A percentile compares a stretch with the other conserved stretches of the same genome.
These are phyloP conservation scores for Hydriomena furcata DNA, from an alignment of 2,888 invertebrate genomes.

Conservation along the genomic window DNA sequence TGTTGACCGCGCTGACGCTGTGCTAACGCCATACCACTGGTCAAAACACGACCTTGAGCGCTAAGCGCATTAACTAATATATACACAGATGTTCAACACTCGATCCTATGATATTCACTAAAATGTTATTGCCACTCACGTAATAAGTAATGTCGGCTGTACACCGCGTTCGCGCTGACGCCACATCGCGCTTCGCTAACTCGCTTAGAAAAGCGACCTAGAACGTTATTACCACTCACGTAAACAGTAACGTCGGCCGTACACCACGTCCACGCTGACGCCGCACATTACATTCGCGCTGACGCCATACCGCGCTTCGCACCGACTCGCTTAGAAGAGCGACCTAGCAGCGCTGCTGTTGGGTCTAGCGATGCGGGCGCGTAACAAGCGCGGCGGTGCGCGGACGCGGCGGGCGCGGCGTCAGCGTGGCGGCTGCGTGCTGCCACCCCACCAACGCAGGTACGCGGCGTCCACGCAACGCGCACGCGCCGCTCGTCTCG, in stretches of 20 bases:
- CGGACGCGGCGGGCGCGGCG: slow-evolving; percentile 50
- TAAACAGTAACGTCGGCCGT: neutral
- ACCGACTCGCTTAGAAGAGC: slow-evolving; percentile 1
- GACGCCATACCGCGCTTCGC: neutral
- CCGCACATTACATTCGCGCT: neutral
- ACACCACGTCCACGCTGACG: neutral
- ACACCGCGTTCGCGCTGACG: too few species aligned
- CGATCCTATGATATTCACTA: too few species aligned
- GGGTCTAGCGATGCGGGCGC: slow-evolving; percentile 41
- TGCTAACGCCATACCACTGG: too few species aligned
- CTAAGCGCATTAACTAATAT: too few species aligned
- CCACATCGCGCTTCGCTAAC: too few species aligned
- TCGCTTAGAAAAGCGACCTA: too few species aligned
- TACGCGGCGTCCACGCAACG: slow-evolving; percentile 94
- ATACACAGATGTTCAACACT: too few species aligned
- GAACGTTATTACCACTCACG: neutral
- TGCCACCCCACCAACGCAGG: slow-evolving; percentile 90
- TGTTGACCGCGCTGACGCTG: too few species aligned
- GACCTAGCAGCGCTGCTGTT: slow-evolving; percentile 20
- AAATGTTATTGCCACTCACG: too few species aligned
- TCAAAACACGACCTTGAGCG: too few species aligned
- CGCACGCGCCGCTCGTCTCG: slow-evolving; percentile 92
- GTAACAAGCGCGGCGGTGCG: slow-evolving; percentile 38
- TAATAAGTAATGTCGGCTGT: too few species aligned
- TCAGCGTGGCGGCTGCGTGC: slow-evolving; percentile 54